A percentile compares a stretch with the other conserved stretches of the same genome.
Evolutionary conservation across 1,140 invertebrate species (phyloP).

Genomic region (Papilio machaon): DNA sequence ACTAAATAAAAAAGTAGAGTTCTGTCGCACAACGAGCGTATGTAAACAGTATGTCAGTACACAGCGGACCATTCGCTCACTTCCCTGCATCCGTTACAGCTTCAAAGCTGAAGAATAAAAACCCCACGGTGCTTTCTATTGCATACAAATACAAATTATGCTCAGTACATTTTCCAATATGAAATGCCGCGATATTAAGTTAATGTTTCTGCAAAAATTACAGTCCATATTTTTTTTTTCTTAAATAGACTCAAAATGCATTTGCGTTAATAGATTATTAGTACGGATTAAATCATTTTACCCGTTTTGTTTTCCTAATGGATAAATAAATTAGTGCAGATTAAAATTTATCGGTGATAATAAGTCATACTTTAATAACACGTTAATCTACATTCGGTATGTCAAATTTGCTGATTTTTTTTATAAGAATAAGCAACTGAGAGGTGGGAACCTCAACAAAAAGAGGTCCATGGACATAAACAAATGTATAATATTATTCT

Average conservation of each 20-base stretch:
- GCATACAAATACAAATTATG: not conserved
- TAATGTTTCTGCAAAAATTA: not conserved
- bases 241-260: not conserved
- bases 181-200: conserved; percentile 1
- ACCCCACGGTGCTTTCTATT: not conserved
- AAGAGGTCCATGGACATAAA: too few species aligned
- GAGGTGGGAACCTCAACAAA: too few species aligned
- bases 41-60: conserved; percentile 36
- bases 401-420: too few species aligned
- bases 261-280: too few species aligned
- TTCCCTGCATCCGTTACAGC: conserved; percentile 8
- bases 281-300: not conserved
- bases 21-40: conserved; percentile 23
- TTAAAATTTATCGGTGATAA: too few species aligned
- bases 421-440: too few species aligned
- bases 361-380: too few species aligned
- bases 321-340: not conserved
- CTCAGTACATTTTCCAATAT: conserved; percentile 11
- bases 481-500: not conserved
- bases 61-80: conserved; percentile 23
- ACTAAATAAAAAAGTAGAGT: conserved; percentile 29
- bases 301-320: not conserved
- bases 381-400: too few species aligned
- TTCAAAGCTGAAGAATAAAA: conserved; percentile 30
- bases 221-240: not conserved